phyloP scores from a whole-genome alignment of 2,113 vertebrate genomes.

The Albula glossodonta region DNA sequence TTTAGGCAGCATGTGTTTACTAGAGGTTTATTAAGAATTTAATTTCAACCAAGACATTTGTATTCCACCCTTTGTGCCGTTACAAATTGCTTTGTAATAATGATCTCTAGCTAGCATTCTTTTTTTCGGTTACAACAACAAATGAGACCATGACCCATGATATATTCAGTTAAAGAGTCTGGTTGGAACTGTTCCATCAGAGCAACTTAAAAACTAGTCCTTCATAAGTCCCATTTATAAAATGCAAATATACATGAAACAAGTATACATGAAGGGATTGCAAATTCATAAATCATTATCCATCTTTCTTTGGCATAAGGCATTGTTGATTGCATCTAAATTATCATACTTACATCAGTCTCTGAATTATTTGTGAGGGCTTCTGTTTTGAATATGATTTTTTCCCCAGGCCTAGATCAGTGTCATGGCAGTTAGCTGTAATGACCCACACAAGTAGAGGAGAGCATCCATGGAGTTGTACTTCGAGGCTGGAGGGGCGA shows the following conservation, averaged over 20 bases:
- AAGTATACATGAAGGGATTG: not conserved
- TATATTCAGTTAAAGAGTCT: not conserved
- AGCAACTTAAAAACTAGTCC: not conserved
- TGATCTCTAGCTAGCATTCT: not conserved
- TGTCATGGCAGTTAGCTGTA: not conserved
- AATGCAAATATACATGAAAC: not conserved
- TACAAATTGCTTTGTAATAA: slow-evolving; percentile 4
- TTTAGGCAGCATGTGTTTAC: slow-evolving; percentile 3
- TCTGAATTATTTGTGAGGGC: not conserved
- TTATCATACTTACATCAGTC: not conserved
- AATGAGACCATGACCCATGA: not conserved
- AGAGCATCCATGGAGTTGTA: not conserved
- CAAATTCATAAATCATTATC: not conserved
- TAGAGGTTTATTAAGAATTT: slow-evolving; percentile 6
- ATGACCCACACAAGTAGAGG: not conserved
- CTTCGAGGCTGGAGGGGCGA: not conserved
- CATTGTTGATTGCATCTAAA: not conserved
- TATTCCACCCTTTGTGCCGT: not conserved
- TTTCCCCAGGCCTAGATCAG: not conserved
- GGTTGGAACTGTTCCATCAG: not conserved
- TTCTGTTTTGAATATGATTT: not conserved
- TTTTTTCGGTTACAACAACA: not conserved
- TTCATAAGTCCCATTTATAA: not conserved
- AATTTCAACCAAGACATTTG: not conserved
- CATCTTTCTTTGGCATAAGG: not conserved